Evolutionary conservation across 2,797 vertebrate species (phyloP).

Genomic region (Catharus ustulatus): DNA sequence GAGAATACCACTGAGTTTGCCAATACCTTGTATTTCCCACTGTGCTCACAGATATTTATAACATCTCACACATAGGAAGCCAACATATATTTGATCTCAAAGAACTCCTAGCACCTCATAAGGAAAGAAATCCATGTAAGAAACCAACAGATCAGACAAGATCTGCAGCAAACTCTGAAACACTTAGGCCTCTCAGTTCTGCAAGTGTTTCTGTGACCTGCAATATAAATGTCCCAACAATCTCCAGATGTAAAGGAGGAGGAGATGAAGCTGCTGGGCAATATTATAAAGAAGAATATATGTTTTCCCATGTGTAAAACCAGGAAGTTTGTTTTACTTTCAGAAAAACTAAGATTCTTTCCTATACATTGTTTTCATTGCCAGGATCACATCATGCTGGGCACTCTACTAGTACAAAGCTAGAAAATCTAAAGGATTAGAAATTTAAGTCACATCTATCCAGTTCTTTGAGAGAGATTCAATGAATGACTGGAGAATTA

Average conservation of each 20-base stretch:
- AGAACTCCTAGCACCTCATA: background rate
- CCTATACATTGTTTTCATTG: background rate
- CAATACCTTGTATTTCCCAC: background rate
- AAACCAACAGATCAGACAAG: background rate
- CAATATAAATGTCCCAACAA: background rate
- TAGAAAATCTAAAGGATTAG: background rate
- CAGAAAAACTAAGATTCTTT: background rate
- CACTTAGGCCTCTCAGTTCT: background rate
- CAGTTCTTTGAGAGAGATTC: slow-evolving; percentile 26
- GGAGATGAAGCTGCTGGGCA: background rate
- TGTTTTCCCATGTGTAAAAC: background rate
- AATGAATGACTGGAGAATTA: slow-evolving; percentile 16
- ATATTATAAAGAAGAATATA: background rate
- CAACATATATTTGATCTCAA: background rate
- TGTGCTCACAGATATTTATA: background rate
- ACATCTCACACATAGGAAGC: background rate
- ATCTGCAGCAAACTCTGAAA: background rate
- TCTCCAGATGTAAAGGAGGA: background rate
- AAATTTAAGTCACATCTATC: slow-evolving; percentile 12
- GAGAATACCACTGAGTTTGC: background rate
- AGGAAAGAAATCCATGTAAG: background rate
- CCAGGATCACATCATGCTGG: background rate
- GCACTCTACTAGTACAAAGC: background rate
- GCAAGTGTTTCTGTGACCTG: background rate
- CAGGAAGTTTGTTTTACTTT: background rate